These are phyloP conservation scores for Etia nguti DNA, from an alignment of 2,113 vertebrate species.

Conservation along the genomic window DNA sequence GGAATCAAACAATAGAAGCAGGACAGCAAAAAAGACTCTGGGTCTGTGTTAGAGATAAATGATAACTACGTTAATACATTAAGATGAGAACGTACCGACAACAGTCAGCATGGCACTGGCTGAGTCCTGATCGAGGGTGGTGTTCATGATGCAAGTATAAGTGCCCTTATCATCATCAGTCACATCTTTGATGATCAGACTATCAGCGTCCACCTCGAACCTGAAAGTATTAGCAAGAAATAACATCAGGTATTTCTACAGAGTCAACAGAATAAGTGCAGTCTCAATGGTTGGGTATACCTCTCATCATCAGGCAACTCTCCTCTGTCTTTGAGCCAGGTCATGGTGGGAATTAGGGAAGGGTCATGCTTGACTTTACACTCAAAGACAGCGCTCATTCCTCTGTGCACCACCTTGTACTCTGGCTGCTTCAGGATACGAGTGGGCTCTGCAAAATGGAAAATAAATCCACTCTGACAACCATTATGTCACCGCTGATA, in stretches of 20 bases:
- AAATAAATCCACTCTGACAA: not conserved
- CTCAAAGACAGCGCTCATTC: constrained; percentile 81
- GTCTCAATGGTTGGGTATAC: constrained; percentile 47
- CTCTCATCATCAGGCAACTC: constrained; percentile 83
- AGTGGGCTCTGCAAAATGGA: constrained; percentile 79
- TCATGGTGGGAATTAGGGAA: constrained; percentile 77
- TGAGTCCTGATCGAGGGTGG: constrained; percentile 87
- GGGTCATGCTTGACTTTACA: constrained; percentile 90
- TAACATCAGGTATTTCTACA: not conserved
- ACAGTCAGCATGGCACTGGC: constrained; percentile 90
- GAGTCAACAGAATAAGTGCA: not conserved
- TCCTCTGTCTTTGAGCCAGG: constrained; percentile 84
- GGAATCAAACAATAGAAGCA: not conserved
- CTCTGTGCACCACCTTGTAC: constrained; percentile 84
- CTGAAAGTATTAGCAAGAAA: constrained; percentile 51
- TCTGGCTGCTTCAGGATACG: constrained; percentile 90
- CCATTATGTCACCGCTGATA: not conserved
- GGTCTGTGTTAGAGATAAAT: not conserved
- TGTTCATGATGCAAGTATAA: constrained; percentile 91
- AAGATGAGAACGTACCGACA: constrained; percentile 78
- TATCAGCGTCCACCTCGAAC: constrained; percentile 80
- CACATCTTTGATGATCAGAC: constrained; percentile 82
- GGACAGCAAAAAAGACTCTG: not conserved
- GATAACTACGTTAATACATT: accelerated
- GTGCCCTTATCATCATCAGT: constrained; percentile 82